phyloP scores from a whole-genome alignment of 2,797 vertebrate species.

The Lophius americanus region DNA sequence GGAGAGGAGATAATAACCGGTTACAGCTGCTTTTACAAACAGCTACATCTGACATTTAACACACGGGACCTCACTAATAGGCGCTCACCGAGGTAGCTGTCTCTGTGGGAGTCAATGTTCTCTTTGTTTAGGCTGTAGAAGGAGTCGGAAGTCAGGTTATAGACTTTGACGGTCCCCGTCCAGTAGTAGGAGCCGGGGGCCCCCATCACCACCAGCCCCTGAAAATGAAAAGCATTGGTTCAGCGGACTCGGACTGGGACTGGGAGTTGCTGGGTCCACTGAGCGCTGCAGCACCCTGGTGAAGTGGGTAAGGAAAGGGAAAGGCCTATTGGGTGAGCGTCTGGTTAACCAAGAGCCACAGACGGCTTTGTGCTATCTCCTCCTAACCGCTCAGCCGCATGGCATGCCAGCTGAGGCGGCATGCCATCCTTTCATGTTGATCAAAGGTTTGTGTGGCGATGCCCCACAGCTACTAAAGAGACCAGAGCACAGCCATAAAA shows the following conservation, averaged over 20 bases:
- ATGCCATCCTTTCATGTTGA: slow-evolving; percentile 47
- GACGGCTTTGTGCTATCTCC: slow-evolving; percentile 73
- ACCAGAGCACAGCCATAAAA: slow-evolving; percentile 21
- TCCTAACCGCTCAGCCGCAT: slow-evolving; percentile 60
- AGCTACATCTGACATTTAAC: not conserved
- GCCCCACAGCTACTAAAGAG: slow-evolving; percentile 2
- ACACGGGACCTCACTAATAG: not conserved
- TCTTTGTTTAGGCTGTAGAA: slow-evolving; percentile 91
- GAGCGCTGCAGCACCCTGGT: slow-evolving; percentile 4
- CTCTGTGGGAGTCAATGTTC: slow-evolving; percentile 86
- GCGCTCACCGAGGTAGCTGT: slow-evolving; percentile 93
- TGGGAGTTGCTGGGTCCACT: not conserved
- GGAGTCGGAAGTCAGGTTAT: slow-evolving; percentile 92
- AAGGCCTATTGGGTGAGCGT: slow-evolving; percentile 53
- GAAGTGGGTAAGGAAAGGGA: not conserved
- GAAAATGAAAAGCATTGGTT: slow-evolving; percentile 34
- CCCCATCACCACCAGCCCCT: slow-evolving; percentile 98
- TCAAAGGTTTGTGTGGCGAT: slow-evolving; percentile 35
- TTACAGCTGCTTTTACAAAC: not conserved
- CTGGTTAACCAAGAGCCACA: slow-evolving; percentile 80
- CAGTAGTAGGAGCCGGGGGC: slow-evolving; percentile 98
- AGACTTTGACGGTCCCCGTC: slow-evolving; percentile 97
- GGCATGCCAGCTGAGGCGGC: slow-evolving; percentile 40
- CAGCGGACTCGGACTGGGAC: slow-evolving; percentile 20
- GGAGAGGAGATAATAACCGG: slow-evolving; percentile 35